Base-by-base conservation (phyloP, 2,888 invertebrate species). In the Ecliptopera silaceata region DNA sequence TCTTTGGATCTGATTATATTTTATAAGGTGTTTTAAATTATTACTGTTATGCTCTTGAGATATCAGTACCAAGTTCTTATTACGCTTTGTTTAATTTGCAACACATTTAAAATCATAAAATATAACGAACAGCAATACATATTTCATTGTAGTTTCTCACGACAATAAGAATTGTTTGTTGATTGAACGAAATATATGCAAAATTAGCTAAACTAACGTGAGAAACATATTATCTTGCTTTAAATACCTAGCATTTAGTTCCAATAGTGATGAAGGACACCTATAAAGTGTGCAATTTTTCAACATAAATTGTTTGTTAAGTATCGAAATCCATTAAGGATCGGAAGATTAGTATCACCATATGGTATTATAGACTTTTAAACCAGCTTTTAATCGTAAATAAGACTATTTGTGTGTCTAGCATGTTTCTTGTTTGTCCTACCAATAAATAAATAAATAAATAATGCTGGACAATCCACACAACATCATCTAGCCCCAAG, bases 171-270 rank as follows among this genome's bases (percentile, higher is more conserved):
- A 41, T 29, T 34, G 32, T 43, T 42, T 36, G 22, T 15, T 42
- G 38, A 44, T 44, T 22, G 32, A 32, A 38, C 5, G 44, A 49
- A 49, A 44, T 22, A 44, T 56, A 44, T 45, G 49, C 49, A 32
- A 56, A 56, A 44, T 56, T 20, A 55, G 15, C 17, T 39, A 36
- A 10, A 18, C 1, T n/a, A 17, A 39, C 44, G 39, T 56, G 56
- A 10, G 56, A 56, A 39, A 20, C 15, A 12, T 29, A 36, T 38
- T 44, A 41, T 41, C 32, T 49, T 49, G 20, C 38, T 22, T 42
- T 42, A 36, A 43, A 26, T 32, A 13, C 18, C 10, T 12, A 18
- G n/a, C 42, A 11, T 29, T 42, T 47, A 36, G 47, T 47, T 54
- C 42, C 42, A 53, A 45, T 54, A 36, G 18, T 22, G 38, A 18